Evolutionary conservation across 2,888 invertebrate species (phyloP), one percentile per base, ranked within the genome.

Genomic region (Platycnemis pennipes): DNA sequence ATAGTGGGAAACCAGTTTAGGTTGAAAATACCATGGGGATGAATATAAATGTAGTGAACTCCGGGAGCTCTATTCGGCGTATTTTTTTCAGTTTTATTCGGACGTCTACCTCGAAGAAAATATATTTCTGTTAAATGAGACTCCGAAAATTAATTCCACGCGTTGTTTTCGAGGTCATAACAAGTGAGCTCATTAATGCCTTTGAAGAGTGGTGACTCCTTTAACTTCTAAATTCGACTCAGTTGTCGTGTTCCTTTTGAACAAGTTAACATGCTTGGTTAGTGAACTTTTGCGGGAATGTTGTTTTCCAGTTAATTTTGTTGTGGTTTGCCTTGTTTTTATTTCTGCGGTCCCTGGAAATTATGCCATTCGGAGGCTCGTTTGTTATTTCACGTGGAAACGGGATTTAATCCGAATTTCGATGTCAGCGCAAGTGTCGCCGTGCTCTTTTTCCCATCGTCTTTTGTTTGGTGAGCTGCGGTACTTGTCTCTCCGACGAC

Each of bases 111-210:
- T 77, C 13, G 37, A 11, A 7, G 37, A 11, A 77, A 77, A 77
- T 77, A 77, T 77, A 77, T 77, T 77, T 77, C 31, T 77, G 13
- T 77, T 77, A 77, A 77, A 77, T 77, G 77, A 77, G 77, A 77
- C 37, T 77, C 77, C 77, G 37, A 77, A 77, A 37, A 77, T 77
- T 77, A 77, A 77, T 77, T 77, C 37, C 77, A 37, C 77, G 77
- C 77, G 37, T 77, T 77, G 77, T 77, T 77, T 77, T 77, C 16
- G 77, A 77, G 77, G 77, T 37, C 77, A 77, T 77, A 42, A 87
- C 44, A 87, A 44, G 87, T 46, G 87, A 45, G 45, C 44, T 87
- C 44, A 87, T 87, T 44, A 87, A 46, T 87, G 87, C 46, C 45
- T 87, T 87, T 87, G 87, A 87, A 22, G 46, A 45, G 77, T 77